phyloP scores from a whole-genome alignment of 2,797 vertebrate species.

The Allobates femoralis region DNA sequence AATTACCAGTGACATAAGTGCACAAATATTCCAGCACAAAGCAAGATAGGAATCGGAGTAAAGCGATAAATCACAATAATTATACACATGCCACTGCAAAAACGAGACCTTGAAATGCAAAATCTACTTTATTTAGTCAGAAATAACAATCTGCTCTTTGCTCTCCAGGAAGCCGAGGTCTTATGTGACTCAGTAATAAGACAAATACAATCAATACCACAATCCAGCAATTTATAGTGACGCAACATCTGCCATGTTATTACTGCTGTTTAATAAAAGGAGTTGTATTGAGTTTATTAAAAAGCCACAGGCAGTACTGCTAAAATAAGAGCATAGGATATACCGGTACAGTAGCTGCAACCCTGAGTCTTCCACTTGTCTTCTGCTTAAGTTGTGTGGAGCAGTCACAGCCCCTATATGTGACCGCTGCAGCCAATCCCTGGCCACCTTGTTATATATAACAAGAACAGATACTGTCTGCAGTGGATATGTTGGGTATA shows the following conservation, averaged over 20 bases:
- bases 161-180: not conserved
- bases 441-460: no score
- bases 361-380: no score
- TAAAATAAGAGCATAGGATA: no score
- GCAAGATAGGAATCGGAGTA: not conserved
- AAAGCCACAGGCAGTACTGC: no score
- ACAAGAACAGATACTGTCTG: no score
- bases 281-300: not conserved
- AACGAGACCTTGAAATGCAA: not conserved
- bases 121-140: not conserved
- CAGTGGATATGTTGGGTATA: no score
- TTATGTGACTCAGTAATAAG: not conserved
- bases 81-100: not conserved
- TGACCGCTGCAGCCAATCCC: no score
- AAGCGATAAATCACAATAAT: slow-evolving; percentile 14
- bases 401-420: no score
- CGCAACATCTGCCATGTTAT: not conserved
- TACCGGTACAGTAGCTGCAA: no score
- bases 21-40: not conserved
- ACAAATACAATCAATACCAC: not conserved
- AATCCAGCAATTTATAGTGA: no score
- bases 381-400: no score
- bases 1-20: not conserved
- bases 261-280: not conserved
- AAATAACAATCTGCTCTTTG: not conserved